These are phyloP conservation scores for Belonocnema kinseyi DNA, from an alignment of 1,140 invertebrate genomes.

Conservation along the genomic window DNA sequence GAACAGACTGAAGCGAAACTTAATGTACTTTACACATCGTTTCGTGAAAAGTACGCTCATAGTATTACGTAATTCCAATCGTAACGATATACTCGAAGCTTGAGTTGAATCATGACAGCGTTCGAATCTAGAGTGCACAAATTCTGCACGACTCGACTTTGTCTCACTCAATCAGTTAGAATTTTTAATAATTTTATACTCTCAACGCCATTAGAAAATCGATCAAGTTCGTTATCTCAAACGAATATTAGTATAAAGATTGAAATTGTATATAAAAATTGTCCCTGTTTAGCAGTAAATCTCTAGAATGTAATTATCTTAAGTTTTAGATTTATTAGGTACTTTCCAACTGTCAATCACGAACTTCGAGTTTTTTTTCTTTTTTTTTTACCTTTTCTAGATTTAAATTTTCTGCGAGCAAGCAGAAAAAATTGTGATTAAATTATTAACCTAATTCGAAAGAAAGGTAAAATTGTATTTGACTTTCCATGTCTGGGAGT, in stretches of 20 bases:
- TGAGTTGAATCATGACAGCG: conserved; percentile 15
- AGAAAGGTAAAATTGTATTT: not conserved
- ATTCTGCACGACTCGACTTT: conserved; percentile 1
- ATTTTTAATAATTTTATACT: conserved; percentile 13
- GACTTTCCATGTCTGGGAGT: not conserved
- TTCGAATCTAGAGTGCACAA: conserved; percentile 9
- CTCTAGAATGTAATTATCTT: not conserved
- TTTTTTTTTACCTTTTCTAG: not conserved
- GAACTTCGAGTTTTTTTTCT: not conserved
- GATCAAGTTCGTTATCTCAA: conserved; percentile 8
- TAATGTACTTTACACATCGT: conserved; percentile 28
- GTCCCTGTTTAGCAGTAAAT: conserved; percentile 4
- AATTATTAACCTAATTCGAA: not conserved
- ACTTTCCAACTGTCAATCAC: not conserved
- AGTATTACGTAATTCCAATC: conserved; percentile 30
- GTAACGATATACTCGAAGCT: conserved; percentile 25
- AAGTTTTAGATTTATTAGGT: not conserved
- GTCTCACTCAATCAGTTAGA: conserved; percentile 14
- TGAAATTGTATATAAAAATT: conserved; percentile 25
- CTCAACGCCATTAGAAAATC: conserved; percentile 20
- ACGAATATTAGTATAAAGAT: not conserved
- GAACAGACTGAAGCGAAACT: conserved; percentile 2
- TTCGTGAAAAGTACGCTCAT: conserved; percentile 20
- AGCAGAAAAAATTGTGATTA: not conserved
- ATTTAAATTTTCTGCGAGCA: not conserved